Base-by-base conservation (phyloP, 2,888 invertebrate species). In the Branchipolynoe longqiensis region DNA sequence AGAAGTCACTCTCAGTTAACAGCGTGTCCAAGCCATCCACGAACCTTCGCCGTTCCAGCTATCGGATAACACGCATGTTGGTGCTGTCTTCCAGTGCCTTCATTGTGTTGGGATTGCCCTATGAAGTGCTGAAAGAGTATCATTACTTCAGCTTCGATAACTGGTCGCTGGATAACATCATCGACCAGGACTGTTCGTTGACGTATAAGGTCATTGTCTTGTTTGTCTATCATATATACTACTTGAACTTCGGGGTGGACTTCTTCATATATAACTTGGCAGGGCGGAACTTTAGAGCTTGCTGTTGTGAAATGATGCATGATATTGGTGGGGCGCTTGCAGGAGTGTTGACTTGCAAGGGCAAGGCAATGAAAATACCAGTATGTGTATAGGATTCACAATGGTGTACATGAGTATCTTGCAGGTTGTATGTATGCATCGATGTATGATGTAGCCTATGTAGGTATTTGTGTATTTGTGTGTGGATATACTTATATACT, bases 121-220 rank as follows among this genome's bases (percentile, higher is more conserved):
- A 78, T 28, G 78, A 78, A 28, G 41, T 78, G 4, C 54, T 78
- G 6, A 78, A 78, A 22, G 78, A 48, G n/a, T 78, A 78, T 25
- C 78, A 78, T 48, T 78, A 78, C n/a, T 78, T 78, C 54, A 78
- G 48, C 4, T 78, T 41, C 28, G 31, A 78, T 28, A 78, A 78
- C 33, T 78, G 78, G 78, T 78, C 78, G 0, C 28, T 78, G 3
- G 78, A 78, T 28, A 48, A 78, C 18, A 48, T 78, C 28, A 54
- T 78, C 3, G 48, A 78, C 48, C 78, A 78, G 78, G 54, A 78
- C 22, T 54, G 48, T 18, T 33, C 78, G 28, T 48, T 78, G 78
- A 48, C 41, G 1, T 78, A 78, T 33, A 78, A 78, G 48, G 54
- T 78, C 28, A 41, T 78, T 18, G 78, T 78, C 6, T 25, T 78